Conservation (phyloP, 2,888 invertebrate genomes). For the Dryomyza anilis region DNA sequence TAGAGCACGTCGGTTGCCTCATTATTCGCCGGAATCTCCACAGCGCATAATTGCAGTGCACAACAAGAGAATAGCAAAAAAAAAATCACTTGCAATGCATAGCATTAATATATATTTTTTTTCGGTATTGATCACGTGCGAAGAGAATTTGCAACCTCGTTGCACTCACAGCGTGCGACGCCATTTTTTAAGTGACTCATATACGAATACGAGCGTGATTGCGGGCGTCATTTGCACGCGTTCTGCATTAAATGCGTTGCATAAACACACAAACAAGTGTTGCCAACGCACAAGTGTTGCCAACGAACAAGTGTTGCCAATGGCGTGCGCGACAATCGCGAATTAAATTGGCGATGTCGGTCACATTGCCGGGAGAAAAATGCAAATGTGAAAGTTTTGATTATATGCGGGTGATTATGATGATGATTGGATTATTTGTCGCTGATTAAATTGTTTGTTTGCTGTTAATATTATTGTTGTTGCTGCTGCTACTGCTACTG, state of each 20-base stretch:
- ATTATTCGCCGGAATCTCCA: too few relatives aligned
- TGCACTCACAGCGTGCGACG: slow-evolving; percentile 22
- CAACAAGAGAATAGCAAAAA: too few relatives aligned
- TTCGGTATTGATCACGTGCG: slow-evolving; percentile 31
- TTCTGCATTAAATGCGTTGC: not conserved
- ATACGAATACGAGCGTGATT: not conserved
- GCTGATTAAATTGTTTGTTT: slow-evolving; percentile 18
- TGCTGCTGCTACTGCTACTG: not conserved
- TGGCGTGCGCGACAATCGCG: not conserved
- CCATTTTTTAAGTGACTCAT: not conserved
- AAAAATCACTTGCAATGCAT: too few relatives aligned
- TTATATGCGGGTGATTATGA: slow-evolving; percentile 10
- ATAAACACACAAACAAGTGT: not conserved
- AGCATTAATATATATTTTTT: too few relatives aligned
- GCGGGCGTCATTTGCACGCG: not conserved
- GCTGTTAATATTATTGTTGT: not conserved
- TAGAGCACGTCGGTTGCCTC: too few relatives aligned
- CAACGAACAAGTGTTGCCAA: not conserved
- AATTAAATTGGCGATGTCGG: not conserved
- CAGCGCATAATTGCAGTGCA: too few relatives aligned
- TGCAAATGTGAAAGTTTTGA: not conserved
- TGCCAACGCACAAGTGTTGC: not conserved
- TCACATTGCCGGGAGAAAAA: not conserved
- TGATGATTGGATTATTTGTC: slow-evolving; percentile 14
- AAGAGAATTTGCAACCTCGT: slow-evolving; percentile 25